Evolutionary conservation across 2,113 vertebrate genomes (phyloP), one percentile per base, ranked within the genome.

Genomic region (Stictonetta naevosa): DNA sequence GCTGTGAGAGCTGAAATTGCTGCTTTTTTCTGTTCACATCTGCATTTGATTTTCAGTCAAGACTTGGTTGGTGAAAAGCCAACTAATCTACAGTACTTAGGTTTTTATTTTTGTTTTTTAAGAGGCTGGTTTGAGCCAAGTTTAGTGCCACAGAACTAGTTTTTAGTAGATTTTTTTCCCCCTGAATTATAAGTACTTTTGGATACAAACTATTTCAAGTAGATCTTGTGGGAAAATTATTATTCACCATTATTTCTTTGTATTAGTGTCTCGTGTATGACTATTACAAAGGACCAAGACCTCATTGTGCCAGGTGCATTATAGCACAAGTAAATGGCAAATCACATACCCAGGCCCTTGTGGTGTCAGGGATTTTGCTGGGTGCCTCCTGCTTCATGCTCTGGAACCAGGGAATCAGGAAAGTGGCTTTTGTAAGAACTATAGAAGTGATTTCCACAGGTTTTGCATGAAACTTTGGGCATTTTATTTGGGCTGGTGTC

Each of bases 31-130:
- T 83, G 60, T 58, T 76, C 93, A 92, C 96, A 97, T 97, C 96
- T 97, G 97, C 36, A 6, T 91, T 48, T 87, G n/a, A 97, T 97
- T 97, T 90, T 44, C 96, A 90, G 59, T 87, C 94, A 95, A 58
- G 92, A 53, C 72, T 33, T 56, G n/a, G 17, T 13, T 96, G 96
- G 94, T 46, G 78, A 83, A 50, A 69, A 90, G 92, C 95, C 96
- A 97, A 3, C 81, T 91, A 34, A 95, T 94, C 93, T 80, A 23
- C 91, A 90, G 76, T 13, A 29, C 94, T 93, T 66, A 52, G 82
- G 5, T 3, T 86, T 95, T 85, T 58, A 64, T 90, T 80, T 83
- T 95, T 91, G 83, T 71, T 93, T 96, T 96, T 95, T 56, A 85
- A 87, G 91, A 36, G 66, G 34, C 56, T 92, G 77, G 4, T 75